phyloP scores from a whole-genome alignment of 2,113 vertebrate species.

The Ranitomeya imitator region DNA sequence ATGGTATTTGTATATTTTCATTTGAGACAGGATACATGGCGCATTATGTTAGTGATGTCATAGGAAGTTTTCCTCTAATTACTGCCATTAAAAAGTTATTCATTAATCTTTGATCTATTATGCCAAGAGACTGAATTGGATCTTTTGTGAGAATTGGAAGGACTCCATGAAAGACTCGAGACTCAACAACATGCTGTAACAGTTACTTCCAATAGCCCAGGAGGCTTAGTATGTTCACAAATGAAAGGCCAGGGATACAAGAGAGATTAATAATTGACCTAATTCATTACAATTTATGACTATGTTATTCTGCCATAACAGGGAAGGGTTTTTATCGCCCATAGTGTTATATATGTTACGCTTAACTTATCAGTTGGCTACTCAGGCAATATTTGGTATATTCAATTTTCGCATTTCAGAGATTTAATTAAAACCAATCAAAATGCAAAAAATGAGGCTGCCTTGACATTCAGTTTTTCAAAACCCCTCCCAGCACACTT shows the following conservation, averaged over 20 bases:
- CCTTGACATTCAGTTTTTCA: no score
- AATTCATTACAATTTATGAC: background rate
- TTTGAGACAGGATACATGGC: conserved; percentile 20
- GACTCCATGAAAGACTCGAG: background rate
- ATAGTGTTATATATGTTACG: background rate
- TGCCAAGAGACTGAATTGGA: conserved; percentile 15
- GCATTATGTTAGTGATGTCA: conserved; percentile 20
- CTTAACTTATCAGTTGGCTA: background rate
- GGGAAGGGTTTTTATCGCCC: background rate
- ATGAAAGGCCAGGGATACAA: background rate
- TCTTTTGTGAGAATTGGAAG: conserved; percentile 4
- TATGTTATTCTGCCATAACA: background rate
- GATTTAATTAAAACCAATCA: background rate
- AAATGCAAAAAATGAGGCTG: background rate
- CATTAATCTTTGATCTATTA: background rate
- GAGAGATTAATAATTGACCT: conserved; percentile 5
- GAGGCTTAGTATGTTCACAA: background rate
- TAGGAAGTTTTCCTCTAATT: conserved; percentile 29
- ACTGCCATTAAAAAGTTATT: conserved; percentile 33
- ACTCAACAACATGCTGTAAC: background rate
- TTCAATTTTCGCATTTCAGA: background rate
- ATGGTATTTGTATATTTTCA: conserved; percentile 1
- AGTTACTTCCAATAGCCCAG: background rate
- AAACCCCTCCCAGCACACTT: no score
- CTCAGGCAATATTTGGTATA: background rate